phyloP scores from a whole-genome alignment of 2,797 vertebrate genomes.

The Malacoctenus gilli region DNA sequence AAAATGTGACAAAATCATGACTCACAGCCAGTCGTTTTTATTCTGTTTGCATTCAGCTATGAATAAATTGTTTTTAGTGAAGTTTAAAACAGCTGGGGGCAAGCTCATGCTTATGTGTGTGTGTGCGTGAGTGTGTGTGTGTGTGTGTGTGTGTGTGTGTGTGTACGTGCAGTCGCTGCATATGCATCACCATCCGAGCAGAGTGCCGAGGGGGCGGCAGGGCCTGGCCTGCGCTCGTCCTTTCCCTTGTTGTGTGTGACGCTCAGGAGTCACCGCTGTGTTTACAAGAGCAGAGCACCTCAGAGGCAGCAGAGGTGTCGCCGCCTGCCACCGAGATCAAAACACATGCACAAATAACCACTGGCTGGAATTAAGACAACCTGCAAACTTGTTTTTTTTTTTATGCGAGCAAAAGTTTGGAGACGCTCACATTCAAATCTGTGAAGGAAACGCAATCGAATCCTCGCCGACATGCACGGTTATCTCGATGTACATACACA shows the following conservation, averaged over 20 bases:
- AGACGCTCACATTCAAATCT: no score
- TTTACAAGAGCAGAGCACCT: slow-evolving; percentile 39
- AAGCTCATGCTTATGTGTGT: slow-evolving; percentile 1
- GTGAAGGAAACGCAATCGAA: no score
- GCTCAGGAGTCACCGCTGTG: slow-evolving; percentile 24
- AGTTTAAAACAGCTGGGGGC: slow-evolving; percentile 26
- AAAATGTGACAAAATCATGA: slow-evolving; percentile 23
- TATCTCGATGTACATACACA: neutral
- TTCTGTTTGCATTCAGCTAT: slow-evolving; percentile 22
- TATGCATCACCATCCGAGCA: slow-evolving; percentile 10
- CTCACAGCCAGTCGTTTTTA: slow-evolving; percentile 6
- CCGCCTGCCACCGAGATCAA: slow-evolving; percentile 31
- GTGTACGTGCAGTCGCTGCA: slow-evolving; percentile 4
- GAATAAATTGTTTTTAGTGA: slow-evolving; percentile 37
- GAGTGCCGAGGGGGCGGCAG: slow-evolving; percentile 3
- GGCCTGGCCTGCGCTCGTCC: slow-evolving; percentile 10
- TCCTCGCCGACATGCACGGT: neutral
- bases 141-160: slow-evolving; percentile 16
- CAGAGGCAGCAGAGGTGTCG: slow-evolving; percentile 47
- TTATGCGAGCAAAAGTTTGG: neutral
- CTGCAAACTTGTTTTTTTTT: slow-evolving; percentile 12
- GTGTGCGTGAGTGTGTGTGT: slow-evolving; percentile 17
- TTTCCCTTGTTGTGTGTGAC: slow-evolving; percentile 28
- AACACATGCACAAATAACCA: slow-evolving; percentile 25
- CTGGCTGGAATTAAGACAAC: slow-evolving; percentile 1